Evolutionary conservation across 92 coral and sea anemone genomes (phyloP), one percentile per base, ranked within the genome.

Genomic region (Siderastrea radians): DNA sequence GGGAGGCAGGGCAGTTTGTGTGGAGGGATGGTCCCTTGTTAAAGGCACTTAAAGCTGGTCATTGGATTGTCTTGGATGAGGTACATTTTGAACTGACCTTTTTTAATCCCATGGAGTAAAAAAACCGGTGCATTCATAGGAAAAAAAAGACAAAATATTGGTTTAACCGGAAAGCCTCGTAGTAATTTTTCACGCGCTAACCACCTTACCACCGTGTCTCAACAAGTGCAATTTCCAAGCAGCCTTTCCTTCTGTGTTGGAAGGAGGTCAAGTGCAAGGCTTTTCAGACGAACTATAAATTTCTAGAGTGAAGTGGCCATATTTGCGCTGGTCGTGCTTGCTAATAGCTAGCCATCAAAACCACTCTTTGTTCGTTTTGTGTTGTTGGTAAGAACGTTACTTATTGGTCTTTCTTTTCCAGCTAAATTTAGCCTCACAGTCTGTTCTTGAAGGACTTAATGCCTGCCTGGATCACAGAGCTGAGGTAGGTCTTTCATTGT

Each of bases 381-480:
- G 5, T 15, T 81, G 15, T 15, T 62, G 3, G 48, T 68, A 65
- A 17, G 46, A 38, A 66, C 44, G 44, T 15, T 16, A 6, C 8
- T 48, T 46, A 4, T 55, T 68, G 51, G 50, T 75, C 2, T 49
- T 68, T 63, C 16, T 78, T 45, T 46, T 62, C 2, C 87, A 96
- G 99, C 87, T 98, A 49, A 98, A 98, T 84, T 83, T 98, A 75
- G 99, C 99, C 16, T 96, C 99, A 19, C 99, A 98, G 89, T 94
- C 99, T 7, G 99, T 98, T 10, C 88, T 98, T 62, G 99, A 98
- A 73, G 99, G 99, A 6, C 90, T 98, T 52, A 98, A 98, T 72
- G 99, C 99, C 63, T 98, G 99, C 52, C 88, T 98, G 61, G 99
- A 98, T 66, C 99, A 98, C 93, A 90, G 99, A 81, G 99, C 96